These are phyloP conservation scores for Anguilla rostrata DNA, from an alignment of 2,113 vertebrate genomes.

Conservation along the genomic window DNA sequence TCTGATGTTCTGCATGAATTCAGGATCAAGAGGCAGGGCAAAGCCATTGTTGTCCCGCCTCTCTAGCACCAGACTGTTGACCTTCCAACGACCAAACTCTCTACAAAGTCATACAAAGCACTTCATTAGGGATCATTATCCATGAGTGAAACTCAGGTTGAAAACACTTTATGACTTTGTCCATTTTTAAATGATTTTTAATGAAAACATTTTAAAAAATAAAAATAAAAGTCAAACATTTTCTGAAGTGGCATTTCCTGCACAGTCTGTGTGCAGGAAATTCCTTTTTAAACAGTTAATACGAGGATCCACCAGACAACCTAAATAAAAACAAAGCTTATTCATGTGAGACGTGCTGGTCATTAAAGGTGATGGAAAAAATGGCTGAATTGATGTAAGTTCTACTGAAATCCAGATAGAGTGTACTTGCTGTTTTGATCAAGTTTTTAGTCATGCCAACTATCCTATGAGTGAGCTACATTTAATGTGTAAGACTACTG, in stretches of 20 bases:
- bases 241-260: neutral
- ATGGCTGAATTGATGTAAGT: no score
- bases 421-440: no score
- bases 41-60: conserved; percentile 75
- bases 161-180: neutral
- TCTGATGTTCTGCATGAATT: conserved; percentile 78
- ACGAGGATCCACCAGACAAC: no score
- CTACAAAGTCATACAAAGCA: conserved; percentile 64
- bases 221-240: neutral
- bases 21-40: conserved; percentile 73
- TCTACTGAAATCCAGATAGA: no score
- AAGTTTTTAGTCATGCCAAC: no score
- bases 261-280: neutral
- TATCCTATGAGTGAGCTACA: no score
- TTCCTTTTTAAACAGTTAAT: neutral
- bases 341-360: no score
- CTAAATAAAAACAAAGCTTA: no score
- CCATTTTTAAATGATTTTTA: neutral
- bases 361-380: no score
- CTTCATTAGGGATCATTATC: neutral
- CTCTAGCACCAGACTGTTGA: conserved; percentile 79
- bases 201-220: no score
- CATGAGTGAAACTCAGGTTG: neutral
- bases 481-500: no score
- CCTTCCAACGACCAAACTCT: conserved; percentile 82